Evolutionary conservation across 2,797 vertebrate genomes (phyloP).

Genomic region (Sarcophilus harrisii): DNA sequence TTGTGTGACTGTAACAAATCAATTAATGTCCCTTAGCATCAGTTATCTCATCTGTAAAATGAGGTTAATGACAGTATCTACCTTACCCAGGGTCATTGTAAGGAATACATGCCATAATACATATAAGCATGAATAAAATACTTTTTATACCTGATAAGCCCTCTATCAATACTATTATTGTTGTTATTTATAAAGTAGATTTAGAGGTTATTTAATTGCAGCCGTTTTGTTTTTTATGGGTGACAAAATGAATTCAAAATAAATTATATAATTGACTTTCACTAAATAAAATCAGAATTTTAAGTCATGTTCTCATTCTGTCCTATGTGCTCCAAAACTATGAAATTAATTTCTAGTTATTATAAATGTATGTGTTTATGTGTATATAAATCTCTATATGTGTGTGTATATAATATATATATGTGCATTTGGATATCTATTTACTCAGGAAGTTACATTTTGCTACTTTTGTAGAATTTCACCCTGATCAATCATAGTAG

Average conservation of each 20-base stretch:
- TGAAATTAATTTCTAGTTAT: background rate
- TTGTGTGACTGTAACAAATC: background rate
- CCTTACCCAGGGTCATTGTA: background rate
- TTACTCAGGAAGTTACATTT: background rate
- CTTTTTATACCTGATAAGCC: background rate
- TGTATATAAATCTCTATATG: too few relatives aligned
- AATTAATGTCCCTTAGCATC: background rate
- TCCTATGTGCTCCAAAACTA: background rate
- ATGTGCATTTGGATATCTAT: background rate
- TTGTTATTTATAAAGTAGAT: background rate
- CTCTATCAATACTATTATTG: background rate
- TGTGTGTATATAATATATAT: background rate
- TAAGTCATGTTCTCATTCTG: background rate
- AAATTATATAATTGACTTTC: background rate
- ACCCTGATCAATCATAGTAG: background rate
- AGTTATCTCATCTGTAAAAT: background rate
- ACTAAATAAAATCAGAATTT: background rate
- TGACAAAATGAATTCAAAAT: background rate
- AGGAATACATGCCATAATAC: background rate
- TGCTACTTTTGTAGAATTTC: background rate
- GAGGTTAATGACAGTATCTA: background rate
- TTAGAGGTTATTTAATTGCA: background rate
- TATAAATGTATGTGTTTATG: background rate
- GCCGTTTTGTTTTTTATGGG: background rate
- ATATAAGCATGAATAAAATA: background rate